Percentiles rank a stretch among this genome's conserved stretches.
Conservation (phyloP, 2,888 invertebrate genomes). For the Drosophila picticornis region DNA sequence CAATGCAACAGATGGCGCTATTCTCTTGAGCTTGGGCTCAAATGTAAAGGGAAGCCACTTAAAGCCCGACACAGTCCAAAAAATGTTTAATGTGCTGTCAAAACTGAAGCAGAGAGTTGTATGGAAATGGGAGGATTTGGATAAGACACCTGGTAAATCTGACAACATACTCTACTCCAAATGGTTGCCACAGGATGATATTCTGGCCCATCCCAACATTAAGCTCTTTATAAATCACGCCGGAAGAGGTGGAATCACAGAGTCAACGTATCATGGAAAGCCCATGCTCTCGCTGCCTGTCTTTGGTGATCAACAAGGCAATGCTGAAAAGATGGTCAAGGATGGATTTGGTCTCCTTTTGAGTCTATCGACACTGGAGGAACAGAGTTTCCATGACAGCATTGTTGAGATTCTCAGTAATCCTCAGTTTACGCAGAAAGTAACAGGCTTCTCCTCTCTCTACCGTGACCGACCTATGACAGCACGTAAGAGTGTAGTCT, state of each 20-base stretch:
- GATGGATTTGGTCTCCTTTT: conserved; percentile 75
- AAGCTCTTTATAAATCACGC: conserved; percentile 89
- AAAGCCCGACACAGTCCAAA: conserved; percentile 86
- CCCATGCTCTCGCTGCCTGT: conserved; percentile 85
- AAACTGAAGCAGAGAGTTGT: conserved; percentile 88
- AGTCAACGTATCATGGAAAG: conserved; percentile 87
- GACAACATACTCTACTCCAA: conserved; percentile 85
- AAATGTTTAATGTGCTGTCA: conserved; percentile 87
- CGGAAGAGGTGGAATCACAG: conserved; percentile 88
- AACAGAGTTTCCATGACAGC: conserved; percentile 48
- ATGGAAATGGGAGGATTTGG: conserved; percentile 89
- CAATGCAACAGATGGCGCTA: conserved; percentile 84
- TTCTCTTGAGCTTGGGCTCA: conserved; percentile 85
- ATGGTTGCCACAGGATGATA: conserved; percentile 90
- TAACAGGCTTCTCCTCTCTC: conserved; percentile 84
- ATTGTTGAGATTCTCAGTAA: conserved; percentile 72
- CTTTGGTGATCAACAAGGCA: conserved; percentile 80
- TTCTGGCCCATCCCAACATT: conserved; percentile 87
- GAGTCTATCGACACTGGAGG: conserved; percentile 59
- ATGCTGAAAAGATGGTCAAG: conserved; percentile 64
- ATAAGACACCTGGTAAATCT: conserved; percentile 84
- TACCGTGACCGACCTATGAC: conserved; percentile 87
- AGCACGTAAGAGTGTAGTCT: conserved; percentile 86
- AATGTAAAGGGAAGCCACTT: conserved; percentile 84
- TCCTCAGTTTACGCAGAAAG: conserved; percentile 70